Percentiles rank a stretch among this genome's conserved stretches.
Evolutionary conservation across 2,888 invertebrate genomes (phyloP).

Genomic region (Netelia fuscicornis): DNA sequence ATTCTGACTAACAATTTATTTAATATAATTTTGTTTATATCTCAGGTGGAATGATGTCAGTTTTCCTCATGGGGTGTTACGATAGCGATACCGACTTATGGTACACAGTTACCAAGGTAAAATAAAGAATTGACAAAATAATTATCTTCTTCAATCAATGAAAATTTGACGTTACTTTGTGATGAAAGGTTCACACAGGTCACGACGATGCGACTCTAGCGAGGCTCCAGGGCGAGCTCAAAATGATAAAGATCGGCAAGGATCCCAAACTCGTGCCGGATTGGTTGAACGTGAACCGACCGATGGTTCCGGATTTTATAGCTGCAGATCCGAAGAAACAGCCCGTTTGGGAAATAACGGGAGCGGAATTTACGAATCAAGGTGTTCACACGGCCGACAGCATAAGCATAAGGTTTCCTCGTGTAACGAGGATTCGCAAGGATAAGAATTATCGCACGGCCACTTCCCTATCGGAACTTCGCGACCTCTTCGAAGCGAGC

Average conservation of each 20-base stretch:
- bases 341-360: constrained; percentile 98
- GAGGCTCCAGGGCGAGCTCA: constrained; percentile 89
- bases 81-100: constrained; percentile 90
- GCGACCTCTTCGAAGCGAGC: constrained; percentile 88
- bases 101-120: constrained; percentile 96
- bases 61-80: constrained; percentile 97
- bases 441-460: constrained; percentile 95
- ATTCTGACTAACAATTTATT: background rate
- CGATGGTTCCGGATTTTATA: constrained; percentile 95
- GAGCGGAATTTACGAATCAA: constrained; percentile 92
- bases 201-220: constrained; percentile 95
- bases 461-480: constrained; percentile 91
- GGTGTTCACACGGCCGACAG: constrained; percentile 96
- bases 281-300: constrained; percentile 94
- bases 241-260: constrained; percentile 93
- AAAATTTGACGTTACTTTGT: background rate
- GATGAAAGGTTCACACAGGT: constrained; percentile 90
- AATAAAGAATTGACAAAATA: constrained; percentile 50
- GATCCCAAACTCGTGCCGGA: constrained; percentile 90
- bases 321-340: constrained; percentile 93
- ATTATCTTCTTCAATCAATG: constrained; percentile 14
- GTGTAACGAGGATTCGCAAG: constrained; percentile 92
- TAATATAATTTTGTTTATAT: background rate
- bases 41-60: constrained; percentile 94
- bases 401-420: constrained; percentile 97